Conservation (phyloP, 2,888 invertebrate species). For the Thysanoteuthis rhombus region DNA sequence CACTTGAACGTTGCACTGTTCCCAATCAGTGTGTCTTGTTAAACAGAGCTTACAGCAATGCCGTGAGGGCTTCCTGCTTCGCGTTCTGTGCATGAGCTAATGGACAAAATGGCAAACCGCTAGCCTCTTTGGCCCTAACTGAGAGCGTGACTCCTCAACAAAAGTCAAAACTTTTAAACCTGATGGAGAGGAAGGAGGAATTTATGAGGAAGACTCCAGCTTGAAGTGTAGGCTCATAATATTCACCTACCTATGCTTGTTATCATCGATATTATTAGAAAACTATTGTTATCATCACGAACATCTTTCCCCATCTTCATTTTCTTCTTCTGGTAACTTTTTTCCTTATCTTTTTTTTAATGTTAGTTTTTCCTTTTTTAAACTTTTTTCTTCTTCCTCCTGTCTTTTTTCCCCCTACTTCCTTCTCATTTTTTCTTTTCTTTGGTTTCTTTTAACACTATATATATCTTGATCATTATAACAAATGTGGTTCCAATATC, state of each 20-base stretch:
- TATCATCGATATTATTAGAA: not conserved
- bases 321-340: not conserved
- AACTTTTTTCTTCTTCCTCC: too few relatives aligned
- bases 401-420: too few relatives aligned
- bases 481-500: too few relatives aligned
- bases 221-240: not conserved
- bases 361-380: too few relatives aligned
- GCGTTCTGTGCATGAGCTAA: not conserved
- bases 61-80: not conserved
- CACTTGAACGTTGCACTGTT: not conserved
- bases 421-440: too few relatives aligned
- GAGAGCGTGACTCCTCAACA: not conserved
- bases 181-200: not conserved
- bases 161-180: not conserved
- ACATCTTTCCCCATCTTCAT: not conserved
- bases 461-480: too few relatives aligned
- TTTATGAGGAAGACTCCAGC: not conserved
- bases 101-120: not conserved
- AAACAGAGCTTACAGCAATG: not conserved
- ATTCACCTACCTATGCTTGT: not conserved
- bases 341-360: not conserved
- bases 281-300: not conserved
- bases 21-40: not conserved
- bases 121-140: not conserved
- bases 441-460: too few relatives aligned